These are phyloP conservation scores for Cephus runcator DNA, from an alignment of 2,888 invertebrate species.

Conservation along the genomic window DNA sequence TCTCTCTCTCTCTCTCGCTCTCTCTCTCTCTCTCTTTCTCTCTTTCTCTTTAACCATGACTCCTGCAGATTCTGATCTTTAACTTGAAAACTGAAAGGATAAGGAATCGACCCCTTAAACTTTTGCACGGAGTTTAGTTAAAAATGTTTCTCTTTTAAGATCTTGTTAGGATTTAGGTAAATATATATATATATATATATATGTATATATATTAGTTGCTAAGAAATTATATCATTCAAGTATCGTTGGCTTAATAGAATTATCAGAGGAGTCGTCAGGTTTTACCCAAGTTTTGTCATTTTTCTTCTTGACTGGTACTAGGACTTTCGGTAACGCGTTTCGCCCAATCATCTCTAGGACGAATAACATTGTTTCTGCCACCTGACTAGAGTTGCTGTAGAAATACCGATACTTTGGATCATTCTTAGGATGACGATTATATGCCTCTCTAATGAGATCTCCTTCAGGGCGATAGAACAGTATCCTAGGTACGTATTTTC, in stretches of 20 bases:
- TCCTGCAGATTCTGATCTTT: neutral
- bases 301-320: neutral
- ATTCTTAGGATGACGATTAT: constrained; percentile 70
- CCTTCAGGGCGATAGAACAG: constrained; percentile 73
- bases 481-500: constrained; percentile 76
- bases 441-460: constrained; percentile 68
- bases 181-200: neutral
- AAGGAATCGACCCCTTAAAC: neutral
- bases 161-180: neutral
- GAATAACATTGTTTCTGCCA: constrained; percentile 68
- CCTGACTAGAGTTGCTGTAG: constrained; percentile 68
- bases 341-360: constrained; percentile 41
- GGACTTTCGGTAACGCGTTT: constrained; percentile 6
- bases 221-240: neutral
- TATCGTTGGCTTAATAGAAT: neutral
- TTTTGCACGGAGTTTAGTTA: neutral
- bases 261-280: neutral
- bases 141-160: neutral
- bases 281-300: neutral
- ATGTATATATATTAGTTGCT: neutral
- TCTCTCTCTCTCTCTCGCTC: neutral
- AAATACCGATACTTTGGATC: constrained; percentile 71
- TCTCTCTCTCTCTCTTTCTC: neutral
- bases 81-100: neutral
- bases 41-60: neutral